Percentiles rank a stretch among this genome's conserved stretches.
phyloP scores from a whole-genome alignment of 2,113 vertebrate genomes.

The Brevimyrus niger region DNA sequence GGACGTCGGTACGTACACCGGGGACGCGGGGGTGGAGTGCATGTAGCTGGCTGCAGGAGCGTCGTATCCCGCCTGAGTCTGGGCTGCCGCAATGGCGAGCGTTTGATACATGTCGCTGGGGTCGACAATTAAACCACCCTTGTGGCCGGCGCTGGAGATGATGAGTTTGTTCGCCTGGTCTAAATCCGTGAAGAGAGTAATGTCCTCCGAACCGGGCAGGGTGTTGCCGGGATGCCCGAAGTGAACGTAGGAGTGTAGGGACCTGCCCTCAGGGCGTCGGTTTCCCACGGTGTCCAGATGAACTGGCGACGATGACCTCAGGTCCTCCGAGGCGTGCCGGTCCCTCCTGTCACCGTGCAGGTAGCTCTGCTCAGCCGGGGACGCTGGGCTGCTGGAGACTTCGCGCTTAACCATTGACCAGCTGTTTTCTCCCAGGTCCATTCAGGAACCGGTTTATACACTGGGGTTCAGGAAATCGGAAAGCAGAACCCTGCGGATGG shows the following conservation, averaged over 20 bases:
- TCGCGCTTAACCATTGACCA: constrained; percentile 90
- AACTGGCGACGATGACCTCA: constrained; percentile 58
- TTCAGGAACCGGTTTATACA: constrained; percentile 76
- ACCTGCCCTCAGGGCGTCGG: constrained; percentile 60
- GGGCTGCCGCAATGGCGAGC: constrained; percentile 80
- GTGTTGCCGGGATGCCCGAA: constrained; percentile 66
- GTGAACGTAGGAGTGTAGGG: constrained; percentile 69
- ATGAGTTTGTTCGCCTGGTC: constrained; percentile 88
- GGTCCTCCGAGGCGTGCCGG: constrained; percentile 51
- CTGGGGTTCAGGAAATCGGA: constrained; percentile 46
- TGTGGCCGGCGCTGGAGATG: constrained; percentile 75
- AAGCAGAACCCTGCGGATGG: constrained; percentile 48
- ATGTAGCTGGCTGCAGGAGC: constrained; percentile 75
- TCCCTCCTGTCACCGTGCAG: constrained; percentile 65
- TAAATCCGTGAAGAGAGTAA: constrained; percentile 86
- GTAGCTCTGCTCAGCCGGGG: constrained; percentile 64
- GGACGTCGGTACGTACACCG: constrained; percentile 90
- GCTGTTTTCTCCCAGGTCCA: constrained; percentile 91
- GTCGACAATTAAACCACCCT: constrained; percentile 68
- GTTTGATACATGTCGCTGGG: constrained; percentile 95
- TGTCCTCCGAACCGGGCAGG: constrained; percentile 73
- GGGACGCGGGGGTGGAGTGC: constrained; percentile 84
- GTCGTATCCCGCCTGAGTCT: constrained; percentile 80
- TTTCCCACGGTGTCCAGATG: constrained; percentile 58
- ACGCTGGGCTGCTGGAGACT: constrained; percentile 68